A percentile compares a stretch with the other conserved stretches of the same genome.
Conservation (phyloP, 1,140 invertebrate species). For the Aleiodes sp. region DNA sequence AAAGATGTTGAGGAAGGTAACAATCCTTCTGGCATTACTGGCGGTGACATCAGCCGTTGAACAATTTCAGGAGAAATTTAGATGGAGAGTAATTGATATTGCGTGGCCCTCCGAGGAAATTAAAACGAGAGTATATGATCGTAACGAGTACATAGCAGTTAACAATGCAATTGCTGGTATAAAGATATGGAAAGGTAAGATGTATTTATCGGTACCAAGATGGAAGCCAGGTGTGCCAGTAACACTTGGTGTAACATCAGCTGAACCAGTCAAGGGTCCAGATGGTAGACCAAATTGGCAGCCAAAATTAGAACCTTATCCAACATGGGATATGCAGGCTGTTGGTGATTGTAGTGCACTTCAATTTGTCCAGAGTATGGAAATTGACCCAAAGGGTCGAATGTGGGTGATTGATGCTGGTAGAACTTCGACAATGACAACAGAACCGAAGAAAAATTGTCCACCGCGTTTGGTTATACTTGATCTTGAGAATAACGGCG, state of each 20-base stretch:
- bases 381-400: conserved; percentile 73
- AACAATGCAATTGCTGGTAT: conserved; percentile 73
- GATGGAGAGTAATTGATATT: conserved; percentile 60
- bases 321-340: conserved; percentile 74
- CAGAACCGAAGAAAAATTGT: conserved; percentile 64
- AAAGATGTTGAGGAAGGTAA: conserved; percentile 32
- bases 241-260: conserved; percentile 71
- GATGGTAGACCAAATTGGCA: too few species aligned
- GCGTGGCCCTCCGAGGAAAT: conserved; percentile 56
- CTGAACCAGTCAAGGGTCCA: conserved; percentile 50
- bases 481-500: conserved; percentile 70
- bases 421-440: conserved; percentile 64
- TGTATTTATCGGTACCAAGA: conserved; percentile 73
- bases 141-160: conserved; percentile 68
- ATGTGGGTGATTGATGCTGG: conserved; percentile 80
- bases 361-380: conserved; percentile 76
- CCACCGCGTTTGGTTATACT: conserved; percentile 75
- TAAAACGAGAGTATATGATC: conserved; percentile 60
- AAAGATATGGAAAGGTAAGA: conserved; percentile 71
- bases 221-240: conserved; percentile 74
- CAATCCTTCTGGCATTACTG: conserved; percentile 25
- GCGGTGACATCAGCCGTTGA: conserved; percentile 32
- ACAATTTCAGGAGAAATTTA: conserved; percentile 62
- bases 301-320: conserved; percentile 72
- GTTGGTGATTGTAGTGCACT: conserved; percentile 71